These are phyloP conservation scores for Pelosia muscerda DNA, from an alignment of 2,888 invertebrate species.

Conservation along the genomic window DNA sequence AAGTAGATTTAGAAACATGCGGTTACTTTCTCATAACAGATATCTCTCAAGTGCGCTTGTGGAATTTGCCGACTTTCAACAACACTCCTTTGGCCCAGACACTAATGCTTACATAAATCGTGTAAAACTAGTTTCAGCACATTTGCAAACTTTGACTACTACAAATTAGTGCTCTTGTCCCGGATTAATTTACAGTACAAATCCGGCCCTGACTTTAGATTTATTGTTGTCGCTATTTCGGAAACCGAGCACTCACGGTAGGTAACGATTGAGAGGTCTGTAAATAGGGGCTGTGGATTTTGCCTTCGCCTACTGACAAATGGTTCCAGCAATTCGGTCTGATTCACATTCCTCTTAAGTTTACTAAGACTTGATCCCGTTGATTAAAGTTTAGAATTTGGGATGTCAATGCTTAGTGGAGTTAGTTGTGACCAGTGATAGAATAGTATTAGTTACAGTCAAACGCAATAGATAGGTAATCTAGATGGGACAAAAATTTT, in stretches of 20 bases:
- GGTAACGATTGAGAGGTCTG: slow-evolving; percentile 61
- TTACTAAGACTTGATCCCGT: slow-evolving; percentile 55
- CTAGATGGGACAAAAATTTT: too few species aligned
- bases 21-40: not conserved
- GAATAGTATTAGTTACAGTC: slow-evolving; percentile 13
- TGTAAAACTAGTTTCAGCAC: slow-evolving; percentile 36
- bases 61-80: slow-evolving; percentile 20
- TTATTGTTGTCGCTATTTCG: slow-evolving; percentile 54
- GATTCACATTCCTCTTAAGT: slow-evolving; percentile 56
- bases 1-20: not conserved
- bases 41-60: slow-evolving; percentile 15
- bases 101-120: slow-evolving; percentile 47
- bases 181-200: slow-evolving; percentile 48
- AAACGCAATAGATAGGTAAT: not conserved
- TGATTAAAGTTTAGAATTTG: slow-evolving; percentile 54
- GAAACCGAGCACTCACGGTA: slow-evolving; percentile 47
- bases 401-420: slow-evolving; percentile 30
- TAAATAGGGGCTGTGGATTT: slow-evolving; percentile 65
- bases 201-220: slow-evolving; percentile 53
- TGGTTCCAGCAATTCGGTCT: slow-evolving; percentile 49
- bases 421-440: slow-evolving; percentile 29
- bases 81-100: slow-evolving; percentile 35
- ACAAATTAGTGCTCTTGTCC: slow-evolving; percentile 48
- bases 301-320: slow-evolving; percentile 62
- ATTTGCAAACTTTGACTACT: slow-evolving; percentile 38